Evolutionary conservation across 2,888 invertebrate species (phyloP).

Genomic region (Chorisops tibialis): DNA sequence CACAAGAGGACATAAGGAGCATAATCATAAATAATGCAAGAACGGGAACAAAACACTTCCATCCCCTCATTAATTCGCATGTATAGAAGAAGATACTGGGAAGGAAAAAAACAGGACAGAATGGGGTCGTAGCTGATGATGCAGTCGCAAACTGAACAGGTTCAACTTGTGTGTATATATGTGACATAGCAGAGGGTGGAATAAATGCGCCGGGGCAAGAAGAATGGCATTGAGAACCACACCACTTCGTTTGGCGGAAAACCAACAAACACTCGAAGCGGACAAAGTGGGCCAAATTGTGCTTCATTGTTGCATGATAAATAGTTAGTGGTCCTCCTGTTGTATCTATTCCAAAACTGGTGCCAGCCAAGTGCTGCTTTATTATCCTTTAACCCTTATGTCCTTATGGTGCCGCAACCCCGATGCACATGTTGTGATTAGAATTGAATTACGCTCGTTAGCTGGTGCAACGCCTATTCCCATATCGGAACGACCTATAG

Average conservation of each 20-base stretch:
- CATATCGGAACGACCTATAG: neutral
- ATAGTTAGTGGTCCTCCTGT: slow-evolving; percentile 22
- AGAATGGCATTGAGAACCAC: slow-evolving; percentile 6
- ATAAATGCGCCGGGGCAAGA: neutral
- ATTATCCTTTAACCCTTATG: slow-evolving; percentile 1
- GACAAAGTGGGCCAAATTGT: slow-evolving; percentile 35
- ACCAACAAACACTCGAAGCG: slow-evolving; percentile 33
- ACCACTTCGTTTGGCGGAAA: slow-evolving; percentile 32
- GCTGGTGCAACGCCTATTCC: slow-evolving; percentile 18
- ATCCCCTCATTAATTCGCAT: slow-evolving; percentile 31
- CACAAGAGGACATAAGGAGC: slow-evolving; percentile 28
- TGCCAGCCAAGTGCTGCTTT: slow-evolving; percentile 22
- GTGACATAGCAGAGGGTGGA: neutral
- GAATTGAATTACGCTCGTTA: slow-evolving; percentile 30
- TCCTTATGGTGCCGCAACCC: slow-evolving; percentile 6
- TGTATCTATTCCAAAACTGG: neutral
- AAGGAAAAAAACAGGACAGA: neutral
- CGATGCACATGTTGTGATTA: slow-evolving; percentile 32
- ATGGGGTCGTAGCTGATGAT: slow-evolving; percentile 2
- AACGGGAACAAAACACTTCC: slow-evolving; percentile 30
- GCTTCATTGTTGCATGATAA: slow-evolving; percentile 31
- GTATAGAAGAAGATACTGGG: neutral
- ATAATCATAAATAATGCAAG: slow-evolving; percentile 34
- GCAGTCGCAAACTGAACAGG: neutral
- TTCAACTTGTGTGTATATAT: neutral